Evolutionary conservation across 2,113 vertebrate species (phyloP).

Genomic region (Amazona guildingii): DNA sequence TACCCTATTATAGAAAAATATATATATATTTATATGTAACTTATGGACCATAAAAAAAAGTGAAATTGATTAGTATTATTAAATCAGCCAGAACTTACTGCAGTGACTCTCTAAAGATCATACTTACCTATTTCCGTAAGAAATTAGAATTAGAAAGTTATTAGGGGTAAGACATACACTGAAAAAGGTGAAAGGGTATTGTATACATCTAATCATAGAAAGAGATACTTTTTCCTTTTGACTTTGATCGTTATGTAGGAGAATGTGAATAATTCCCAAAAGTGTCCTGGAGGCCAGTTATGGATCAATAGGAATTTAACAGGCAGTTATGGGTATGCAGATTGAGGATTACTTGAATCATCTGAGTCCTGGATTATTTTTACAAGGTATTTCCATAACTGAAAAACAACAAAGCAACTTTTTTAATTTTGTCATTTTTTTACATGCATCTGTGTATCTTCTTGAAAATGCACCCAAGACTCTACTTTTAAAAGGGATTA

Average conservation of each 20-base stretch:
- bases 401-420: neutral
- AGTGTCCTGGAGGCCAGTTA: neutral
- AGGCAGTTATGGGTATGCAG: neutral
- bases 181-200: neutral
- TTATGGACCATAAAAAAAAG: neutral
- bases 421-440: neutral
- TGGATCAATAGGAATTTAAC: neutral
- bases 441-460: neutral
- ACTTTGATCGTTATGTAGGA: neutral
- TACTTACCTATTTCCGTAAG: neutral
- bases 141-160: neutral
- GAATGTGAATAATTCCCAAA: neutral
- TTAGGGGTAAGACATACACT: neutral
- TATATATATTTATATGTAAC: rapidly evolving
- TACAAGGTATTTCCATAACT: neutral
- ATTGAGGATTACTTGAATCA: neutral
- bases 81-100: neutral
- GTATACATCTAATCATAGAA: neutral
- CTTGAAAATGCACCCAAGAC: neutral
- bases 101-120: neutral
- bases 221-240: neutral
- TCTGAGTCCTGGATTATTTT: neutral
- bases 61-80: neutral
- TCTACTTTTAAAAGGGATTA: neutral
- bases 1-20: neutral